phyloP scores from a whole-genome alignment of 2,797 vertebrate genomes.

The Xenops minutus region DNA sequence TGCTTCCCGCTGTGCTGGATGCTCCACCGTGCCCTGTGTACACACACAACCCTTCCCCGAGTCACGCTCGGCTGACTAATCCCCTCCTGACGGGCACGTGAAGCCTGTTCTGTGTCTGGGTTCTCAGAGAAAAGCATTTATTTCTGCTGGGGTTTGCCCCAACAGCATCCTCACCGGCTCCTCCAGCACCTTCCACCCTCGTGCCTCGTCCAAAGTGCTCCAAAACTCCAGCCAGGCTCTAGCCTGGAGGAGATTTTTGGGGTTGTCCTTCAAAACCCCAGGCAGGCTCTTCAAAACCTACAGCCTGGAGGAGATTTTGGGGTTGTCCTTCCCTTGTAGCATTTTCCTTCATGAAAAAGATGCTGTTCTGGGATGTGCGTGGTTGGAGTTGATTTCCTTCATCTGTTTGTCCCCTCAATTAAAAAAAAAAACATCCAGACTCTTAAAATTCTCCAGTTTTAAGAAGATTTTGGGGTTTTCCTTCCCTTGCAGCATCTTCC shows the following conservation, averaged over 20 bases:
- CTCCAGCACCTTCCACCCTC: not conserved
- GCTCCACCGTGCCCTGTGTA: not conserved
- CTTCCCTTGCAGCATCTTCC: not conserved
- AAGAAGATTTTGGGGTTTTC: not conserved
- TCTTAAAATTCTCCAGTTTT: accelerated
- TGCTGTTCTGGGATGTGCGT: not conserved
- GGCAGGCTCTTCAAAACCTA: accelerated
- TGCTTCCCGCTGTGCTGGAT: not conserved
- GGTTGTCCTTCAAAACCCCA: not conserved
- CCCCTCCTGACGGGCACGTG: not conserved
- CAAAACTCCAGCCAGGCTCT: accelerated
- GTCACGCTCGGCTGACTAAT: not conserved
- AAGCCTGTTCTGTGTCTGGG: accelerated
- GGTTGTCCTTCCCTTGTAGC: not conserved
- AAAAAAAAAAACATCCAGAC: not conserved
- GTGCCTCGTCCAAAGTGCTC: accelerated
- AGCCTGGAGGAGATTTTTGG: not conserved
- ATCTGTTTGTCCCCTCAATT: not conserved
- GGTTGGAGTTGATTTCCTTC: not conserved
- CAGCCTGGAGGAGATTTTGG: accelerated
- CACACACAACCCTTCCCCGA: not conserved
- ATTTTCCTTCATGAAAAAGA: not conserved
- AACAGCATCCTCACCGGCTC: not conserved
- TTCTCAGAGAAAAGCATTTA: not conserved
- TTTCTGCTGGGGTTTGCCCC: not conserved